Percentiles rank a stretch among this genome's conserved stretches.
Conservation (phyloP, 1,140 invertebrate species). For the Gerris buenoi region DNA sequence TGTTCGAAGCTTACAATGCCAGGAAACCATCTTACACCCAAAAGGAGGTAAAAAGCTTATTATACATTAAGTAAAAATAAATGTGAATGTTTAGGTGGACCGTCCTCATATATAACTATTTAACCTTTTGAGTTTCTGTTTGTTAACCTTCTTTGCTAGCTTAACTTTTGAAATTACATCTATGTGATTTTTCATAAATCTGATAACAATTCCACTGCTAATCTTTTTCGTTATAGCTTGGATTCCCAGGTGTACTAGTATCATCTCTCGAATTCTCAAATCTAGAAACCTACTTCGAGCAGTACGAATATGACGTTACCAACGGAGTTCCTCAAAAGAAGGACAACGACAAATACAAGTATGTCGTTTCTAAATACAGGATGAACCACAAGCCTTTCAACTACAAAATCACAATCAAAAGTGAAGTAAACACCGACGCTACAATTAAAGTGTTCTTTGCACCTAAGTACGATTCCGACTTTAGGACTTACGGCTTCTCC, state of each 20-base stretch:
- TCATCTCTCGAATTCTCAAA: constrained; percentile 38
- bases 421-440: constrained; percentile 36
- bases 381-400: constrained; percentile 46
- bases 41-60: too few species aligned
- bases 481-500: background rate
- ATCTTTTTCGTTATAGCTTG: constrained; percentile 30
- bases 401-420: constrained; percentile 40
- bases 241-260: constrained; percentile 44
- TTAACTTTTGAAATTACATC: too few species aligned
- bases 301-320: constrained; percentile 8
- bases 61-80: too few species aligned
- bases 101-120: too few species aligned
- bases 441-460: constrained; percentile 48
- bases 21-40: background rate
- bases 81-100: too few species aligned
- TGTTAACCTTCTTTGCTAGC: too few species aligned
- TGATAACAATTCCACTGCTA: too few species aligned
- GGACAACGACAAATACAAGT: constrained; percentile 37
- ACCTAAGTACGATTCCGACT: constrained; percentile 44
- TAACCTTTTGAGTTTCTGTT: too few species aligned
- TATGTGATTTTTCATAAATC: too few species aligned
- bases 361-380: constrained; percentile 38
- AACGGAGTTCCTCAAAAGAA: constrained; percentile 45
- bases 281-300: constrained; percentile 12
- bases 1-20: background rate